Evolutionary conservation across 2,888 invertebrate genomes (phyloP), one percentile per base, ranked within the genome.

Genomic region (Esperia sulphurella): DNA sequence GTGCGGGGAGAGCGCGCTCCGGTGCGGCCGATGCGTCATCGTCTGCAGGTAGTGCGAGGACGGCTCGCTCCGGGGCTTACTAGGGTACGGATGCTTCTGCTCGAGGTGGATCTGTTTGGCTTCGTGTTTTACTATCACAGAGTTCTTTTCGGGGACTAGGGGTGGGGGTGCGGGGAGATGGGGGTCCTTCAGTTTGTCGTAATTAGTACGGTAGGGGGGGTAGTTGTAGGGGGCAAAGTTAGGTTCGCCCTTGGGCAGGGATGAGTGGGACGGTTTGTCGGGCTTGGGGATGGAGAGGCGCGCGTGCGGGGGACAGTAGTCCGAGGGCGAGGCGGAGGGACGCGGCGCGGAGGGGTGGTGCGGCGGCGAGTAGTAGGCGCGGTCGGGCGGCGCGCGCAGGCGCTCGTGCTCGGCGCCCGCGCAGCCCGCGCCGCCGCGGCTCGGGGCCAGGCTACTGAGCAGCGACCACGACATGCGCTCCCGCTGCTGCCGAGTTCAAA

Each of bases 61-160:
- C 63, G 91, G 89, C 65, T 91, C 90, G 53, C 85, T 90, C 57
- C 91, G 78, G 50, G 91, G 79, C 68, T 92, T 92, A 55, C 91
- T 91, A 56, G 91, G 91, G 52, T 92, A 92, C n/a, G 80, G 85
- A 51, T 75, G 91, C 79, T 79, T 92, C 78, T 72, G 91, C 73
- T 92, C 92, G 52, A 92, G 71, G 70, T 92, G 92, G 41, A 89
- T 83, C 67, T 92, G 92, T 74, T 94, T 93, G 46, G 92, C 92
- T 67, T 94, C 95, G 76, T 95, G 94, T 73, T 95, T 95, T 53
- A 95, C 95, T 76, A 95, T 95, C 73, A 95, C 95, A 68, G 94
- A 93, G 77, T 92, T 94, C 77, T 94, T 94, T 77, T 95, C 95
- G 62, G 92, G 91, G 59, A 94, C 88, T 49, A 94, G 80, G 5